These are phyloP conservation scores for Pipra filicauda DNA, from an alignment of 2,113 vertebrate genomes.

Conservation along the genomic window DNA sequence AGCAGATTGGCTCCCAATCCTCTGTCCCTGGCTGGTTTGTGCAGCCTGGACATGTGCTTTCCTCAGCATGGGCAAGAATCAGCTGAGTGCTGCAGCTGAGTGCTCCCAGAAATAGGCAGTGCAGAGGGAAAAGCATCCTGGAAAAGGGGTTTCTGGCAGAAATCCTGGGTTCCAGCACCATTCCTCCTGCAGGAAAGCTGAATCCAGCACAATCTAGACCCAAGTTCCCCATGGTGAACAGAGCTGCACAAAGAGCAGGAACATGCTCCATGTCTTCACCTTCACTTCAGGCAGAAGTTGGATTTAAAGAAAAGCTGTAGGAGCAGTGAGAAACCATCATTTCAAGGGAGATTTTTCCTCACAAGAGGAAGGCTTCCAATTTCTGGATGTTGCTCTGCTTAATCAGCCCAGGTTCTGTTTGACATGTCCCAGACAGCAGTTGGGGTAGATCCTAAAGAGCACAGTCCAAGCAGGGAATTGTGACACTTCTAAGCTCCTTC, in stretches of 20 bases:
- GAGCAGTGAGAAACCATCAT: not conserved
- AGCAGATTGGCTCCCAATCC: constrained; percentile 18
- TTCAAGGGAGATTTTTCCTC: not conserved
- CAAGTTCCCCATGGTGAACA: accelerated
- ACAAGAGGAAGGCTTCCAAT: not conserved
- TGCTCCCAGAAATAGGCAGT: not conserved
- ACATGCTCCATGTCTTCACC: not conserved
- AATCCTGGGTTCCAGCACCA: not conserved
- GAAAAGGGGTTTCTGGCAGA: not conserved
- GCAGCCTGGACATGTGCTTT: not conserved
- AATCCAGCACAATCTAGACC: not conserved
- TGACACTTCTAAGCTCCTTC: not conserved
- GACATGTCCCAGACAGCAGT: not conserved
- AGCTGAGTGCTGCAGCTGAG: not conserved
- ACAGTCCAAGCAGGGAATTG: not conserved
- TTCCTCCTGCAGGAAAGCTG: not conserved
- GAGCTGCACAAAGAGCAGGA: not conserved
- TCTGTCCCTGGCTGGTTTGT: not conserved
- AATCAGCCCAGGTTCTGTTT: not conserved
- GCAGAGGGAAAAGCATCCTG: not conserved
- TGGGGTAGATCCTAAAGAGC: not conserved
- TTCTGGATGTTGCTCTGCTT: not conserved
- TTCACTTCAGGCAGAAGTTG: not conserved
- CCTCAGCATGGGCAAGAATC: not conserved
- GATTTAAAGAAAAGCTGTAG: not conserved